Conservation (phyloP, 2,797 vertebrate species). For the Dryobates pubescens region DNA sequence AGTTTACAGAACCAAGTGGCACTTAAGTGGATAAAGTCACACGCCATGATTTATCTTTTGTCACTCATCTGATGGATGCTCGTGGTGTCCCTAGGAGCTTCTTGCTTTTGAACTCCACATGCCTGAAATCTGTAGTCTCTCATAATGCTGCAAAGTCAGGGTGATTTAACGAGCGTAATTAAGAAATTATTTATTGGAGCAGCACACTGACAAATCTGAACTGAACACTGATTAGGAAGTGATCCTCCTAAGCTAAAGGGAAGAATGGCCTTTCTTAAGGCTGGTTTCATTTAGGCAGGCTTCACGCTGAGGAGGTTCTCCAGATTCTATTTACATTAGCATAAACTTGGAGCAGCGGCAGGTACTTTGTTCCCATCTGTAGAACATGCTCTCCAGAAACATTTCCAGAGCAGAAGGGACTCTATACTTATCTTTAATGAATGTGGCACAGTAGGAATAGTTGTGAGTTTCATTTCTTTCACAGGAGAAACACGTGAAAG, state of each 20-base stretch:
- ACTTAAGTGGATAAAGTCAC: slow-evolving; percentile 16
- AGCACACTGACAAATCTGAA: background rate
- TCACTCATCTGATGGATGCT: slow-evolving; percentile 15
- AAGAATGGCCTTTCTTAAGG: background rate
- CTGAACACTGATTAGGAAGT: background rate
- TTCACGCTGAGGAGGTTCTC: background rate
- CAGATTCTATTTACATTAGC: background rate
- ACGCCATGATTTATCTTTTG: slow-evolving; percentile 17
- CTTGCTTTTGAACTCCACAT: background rate
- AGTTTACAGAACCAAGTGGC: slow-evolving; percentile 42
- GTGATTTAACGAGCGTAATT: background rate
- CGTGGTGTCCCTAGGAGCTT: background rate
- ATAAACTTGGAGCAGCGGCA: background rate
- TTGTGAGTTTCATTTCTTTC: slow-evolving; percentile 30
- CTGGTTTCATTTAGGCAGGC: background rate
- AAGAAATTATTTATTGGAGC: slow-evolving; percentile 3
- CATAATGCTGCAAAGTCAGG: background rate
- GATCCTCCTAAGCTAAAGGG: background rate
- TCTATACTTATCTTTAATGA: background rate
- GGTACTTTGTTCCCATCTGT: background rate
- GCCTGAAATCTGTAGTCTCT: slow-evolving; percentile 4
- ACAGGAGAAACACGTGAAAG: background rate
- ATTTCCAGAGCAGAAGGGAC: background rate
- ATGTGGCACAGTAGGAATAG: background rate
- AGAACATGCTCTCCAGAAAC: background rate